These are phyloP conservation scores for Coleophora flavipennella DNA, from an alignment of 2,888 invertebrate species.

Conservation along the genomic window DNA sequence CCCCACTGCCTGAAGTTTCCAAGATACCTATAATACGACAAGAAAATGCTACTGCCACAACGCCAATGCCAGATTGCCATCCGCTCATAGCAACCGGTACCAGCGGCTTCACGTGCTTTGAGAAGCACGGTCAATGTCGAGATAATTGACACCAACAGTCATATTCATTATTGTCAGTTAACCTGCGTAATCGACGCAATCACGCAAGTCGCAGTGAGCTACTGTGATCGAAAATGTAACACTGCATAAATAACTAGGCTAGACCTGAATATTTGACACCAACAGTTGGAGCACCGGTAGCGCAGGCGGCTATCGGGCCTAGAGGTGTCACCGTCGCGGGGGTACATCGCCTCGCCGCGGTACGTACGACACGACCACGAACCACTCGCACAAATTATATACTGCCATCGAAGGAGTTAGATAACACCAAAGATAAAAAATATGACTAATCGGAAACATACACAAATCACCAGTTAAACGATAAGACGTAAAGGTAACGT, in stretches of 20 bases:
- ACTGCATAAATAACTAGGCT: not conserved
- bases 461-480: conserved; percentile 20
- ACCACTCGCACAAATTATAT: not conserved
- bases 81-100: no score
- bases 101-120: no score
- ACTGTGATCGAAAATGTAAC: no score
- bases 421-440: conserved; percentile 51
- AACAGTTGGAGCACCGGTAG: conserved; percentile 10
- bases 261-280: conserved; percentile 18
- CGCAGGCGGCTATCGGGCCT: not conserved
- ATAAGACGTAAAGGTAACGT: conserved; percentile 19
- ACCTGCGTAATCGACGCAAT: no score
- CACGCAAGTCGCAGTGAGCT: no score
- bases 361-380: not conserved
- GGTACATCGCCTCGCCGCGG: not conserved
- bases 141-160: no score
- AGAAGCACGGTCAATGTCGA: no score
- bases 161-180: no score
- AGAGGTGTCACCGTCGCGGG: not conserved
- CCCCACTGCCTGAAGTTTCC: no score
- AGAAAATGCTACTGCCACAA: no score
- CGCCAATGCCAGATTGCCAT: no score
- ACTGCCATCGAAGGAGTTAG: conserved; percentile 34
- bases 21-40: no score
- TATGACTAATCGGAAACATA: conserved; percentile 41